Evolutionary conservation across 1,140 invertebrate genomes (phyloP).

Genomic region (Nebria ingens): DNA sequence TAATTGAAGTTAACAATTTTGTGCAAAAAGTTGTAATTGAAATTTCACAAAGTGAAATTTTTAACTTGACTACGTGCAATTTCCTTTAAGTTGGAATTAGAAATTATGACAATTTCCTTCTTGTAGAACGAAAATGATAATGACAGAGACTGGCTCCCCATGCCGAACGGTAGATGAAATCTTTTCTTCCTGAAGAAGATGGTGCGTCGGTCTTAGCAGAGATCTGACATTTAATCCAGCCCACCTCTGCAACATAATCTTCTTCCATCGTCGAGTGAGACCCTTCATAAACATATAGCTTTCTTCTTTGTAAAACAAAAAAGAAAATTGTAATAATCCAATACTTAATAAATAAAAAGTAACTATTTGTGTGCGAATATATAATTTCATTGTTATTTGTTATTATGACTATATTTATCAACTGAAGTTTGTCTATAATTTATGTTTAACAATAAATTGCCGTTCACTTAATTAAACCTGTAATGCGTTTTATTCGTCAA

Average conservation of each 20-base stretch:
- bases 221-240: not conserved
- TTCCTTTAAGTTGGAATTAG: not conserved
- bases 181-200: not conserved
- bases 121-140: not conserved
- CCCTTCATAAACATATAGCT: not conserved
- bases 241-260: not conserved
- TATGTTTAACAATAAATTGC: slow-evolving; percentile 1
- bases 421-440: slow-evolving; percentile 3
- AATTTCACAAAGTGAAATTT: not conserved
- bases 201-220: not conserved
- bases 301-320: not conserved
- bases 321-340: not conserved
- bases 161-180: slow-evolving; percentile 2
- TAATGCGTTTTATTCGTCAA: too few relatives aligned
- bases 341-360: not conserved
- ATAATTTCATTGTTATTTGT: not conserved
- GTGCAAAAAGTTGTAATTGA: too few relatives aligned
- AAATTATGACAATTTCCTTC: not conserved
- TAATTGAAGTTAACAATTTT: too few relatives aligned
- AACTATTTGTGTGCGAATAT: not conserved
- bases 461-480: slow-evolving; percentile 5
- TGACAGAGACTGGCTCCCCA: not conserved
- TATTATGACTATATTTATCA: too few relatives aligned
- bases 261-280: not conserved
- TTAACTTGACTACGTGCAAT: not conserved